Evolutionary conservation across 2,113 vertebrate genomes (phyloP), one percentile per base, ranked within the genome.

Genomic region (Toxotes chatareus): DNA sequence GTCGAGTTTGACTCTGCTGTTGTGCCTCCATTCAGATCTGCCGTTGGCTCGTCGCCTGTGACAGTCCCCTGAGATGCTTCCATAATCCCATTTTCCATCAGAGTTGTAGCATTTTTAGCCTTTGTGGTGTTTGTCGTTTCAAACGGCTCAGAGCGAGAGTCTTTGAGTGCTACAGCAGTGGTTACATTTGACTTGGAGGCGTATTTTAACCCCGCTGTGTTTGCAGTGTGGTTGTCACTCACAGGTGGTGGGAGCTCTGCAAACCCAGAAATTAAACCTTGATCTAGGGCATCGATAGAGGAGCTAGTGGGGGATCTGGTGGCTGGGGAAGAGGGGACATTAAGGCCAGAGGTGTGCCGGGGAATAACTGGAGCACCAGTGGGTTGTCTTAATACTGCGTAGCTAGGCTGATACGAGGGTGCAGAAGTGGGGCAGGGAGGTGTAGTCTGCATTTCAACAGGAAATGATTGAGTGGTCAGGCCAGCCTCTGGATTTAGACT

Each of bases 331-430:
- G 82, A 49, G 17, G 51, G 40, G 19, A 31, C 34, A 71, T 82
- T 63, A 42, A 75, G 73, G 77, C 65, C 82, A 82, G 74, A 70
- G 74, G 75, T 36, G 16, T 44, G 80, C 9, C 10, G 69, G 73
- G 75, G 49, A 70, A 55, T 19, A 75, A 77, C 32, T 3, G 34
- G 66, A 38, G 70, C 47, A 64, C 3, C 42, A 1, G 21, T 17
- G n/a, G 79, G 65, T 14, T 11, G 60, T 44, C 5, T 40, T 46
- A 42, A n/a, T 27, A 8, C 27, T 11, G 57, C 34, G 31, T 73
- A 65, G 34, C 38, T n/a, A 2, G 60, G 40, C 40, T 13, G 12
- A 55, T 63, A 40, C 32, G 27, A 36, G 36, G 40, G 59, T 46
- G 72, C 31, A 57, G 62, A 68, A 55, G 59, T 56, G 56, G 59